Percentiles rank a stretch among this genome's conserved stretches.
Conservation (phyloP, 1,140 invertebrate species). For the Aphaenogaster rudis region DNA sequence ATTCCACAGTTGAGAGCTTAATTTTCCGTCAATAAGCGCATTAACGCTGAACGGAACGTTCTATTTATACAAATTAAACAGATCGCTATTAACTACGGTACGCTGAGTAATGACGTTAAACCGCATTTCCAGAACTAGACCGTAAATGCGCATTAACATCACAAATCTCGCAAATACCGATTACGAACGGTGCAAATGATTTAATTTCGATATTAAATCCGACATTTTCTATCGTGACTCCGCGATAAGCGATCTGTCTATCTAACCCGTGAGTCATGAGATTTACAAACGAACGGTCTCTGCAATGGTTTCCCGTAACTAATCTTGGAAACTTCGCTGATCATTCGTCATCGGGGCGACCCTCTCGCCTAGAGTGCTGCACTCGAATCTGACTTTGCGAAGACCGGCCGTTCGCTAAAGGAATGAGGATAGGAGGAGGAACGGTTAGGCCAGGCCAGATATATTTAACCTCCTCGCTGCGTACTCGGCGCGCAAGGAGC, state of each 20-base stretch:
- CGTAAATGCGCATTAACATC: slow-evolving; percentile 4
- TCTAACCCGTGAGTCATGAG: slow-evolving; percentile 24
- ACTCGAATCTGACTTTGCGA: slow-evolving; percentile 56
- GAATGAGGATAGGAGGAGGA: slow-evolving; percentile 74
- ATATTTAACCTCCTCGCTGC: slow-evolving; percentile 83
- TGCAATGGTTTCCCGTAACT: slow-evolving; percentile 28
- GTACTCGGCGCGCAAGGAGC: slow-evolving; percentile 75
- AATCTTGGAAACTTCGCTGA: slow-evolving; percentile 34
- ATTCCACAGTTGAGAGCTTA: not conserved
- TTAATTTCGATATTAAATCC: slow-evolving; percentile 14
- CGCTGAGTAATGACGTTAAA: not conserved
- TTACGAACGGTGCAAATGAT: not conserved
- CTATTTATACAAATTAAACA: slow-evolving; percentile 37
- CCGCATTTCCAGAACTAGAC: not conserved
- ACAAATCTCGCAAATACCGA: not conserved
- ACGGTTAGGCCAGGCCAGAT: slow-evolving; percentile 75
- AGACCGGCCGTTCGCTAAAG: slow-evolving; percentile 67
- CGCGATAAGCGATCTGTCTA: not conserved
- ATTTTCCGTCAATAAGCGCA: not conserved
- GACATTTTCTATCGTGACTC: slow-evolving; percentile 29
- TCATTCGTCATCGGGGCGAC: slow-evolving; percentile 38
- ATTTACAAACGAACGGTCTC: slow-evolving; percentile 14
- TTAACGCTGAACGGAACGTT: not conserved
- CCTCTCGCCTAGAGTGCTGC: slow-evolving; percentile 32
- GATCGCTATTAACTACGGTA: not conserved